Evolutionary conservation across 2,797 vertebrate species (phyloP), one percentile per base, ranked within the genome.

Genomic region (Erethizon dorsatum): DNA sequence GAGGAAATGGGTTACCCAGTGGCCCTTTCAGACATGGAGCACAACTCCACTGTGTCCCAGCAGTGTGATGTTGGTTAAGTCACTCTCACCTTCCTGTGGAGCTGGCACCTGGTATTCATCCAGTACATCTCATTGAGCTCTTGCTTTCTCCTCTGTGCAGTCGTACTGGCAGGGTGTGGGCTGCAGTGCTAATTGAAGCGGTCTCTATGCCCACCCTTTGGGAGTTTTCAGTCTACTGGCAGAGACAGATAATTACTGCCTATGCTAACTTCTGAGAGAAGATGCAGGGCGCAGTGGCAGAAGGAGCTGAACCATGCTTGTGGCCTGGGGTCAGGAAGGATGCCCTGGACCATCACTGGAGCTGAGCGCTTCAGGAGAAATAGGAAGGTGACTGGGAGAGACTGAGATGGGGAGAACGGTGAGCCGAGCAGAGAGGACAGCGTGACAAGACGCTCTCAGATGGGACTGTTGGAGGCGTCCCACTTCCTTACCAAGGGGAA

Each of bases 191-290:
- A 37, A 91, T 9, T 75, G 79, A n/a, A 78, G 47, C 47, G 17
- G 3, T 79, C 37, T 18, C 17, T 41, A 0, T 24, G 85, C 84
- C 77, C 73, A 56, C 50, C 54, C 37, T 78, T 41, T n/a, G 78
- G 84, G 50, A 56, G 57, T 75, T 93, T 87, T 54, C 61, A 54
- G 75, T 91, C 93, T 86, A 41, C 45, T 57, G n/a, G 67, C 54
- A 91, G 82, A 88, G 77, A 79, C 18, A 61, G 61, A 5, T 4
- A 13, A 9, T 52, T 26, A 20, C 52, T 71, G 5, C 6, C 75
- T 69, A 18, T 91, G 75, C 15, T 80, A 33, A 45, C 14, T 73
- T 83, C 63, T 95, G 47, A 65, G 83, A 83, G 69, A 52, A 73
- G 65, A 45, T 20, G 47, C 31, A 31, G 41, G 47, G 18, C 61